Percentiles rank a stretch among this genome's conserved stretches.
These are phyloP conservation scores for Rhyacophila evoluta DNA, from an alignment of 2,888 invertebrate species.

Conservation along the genomic window DNA sequence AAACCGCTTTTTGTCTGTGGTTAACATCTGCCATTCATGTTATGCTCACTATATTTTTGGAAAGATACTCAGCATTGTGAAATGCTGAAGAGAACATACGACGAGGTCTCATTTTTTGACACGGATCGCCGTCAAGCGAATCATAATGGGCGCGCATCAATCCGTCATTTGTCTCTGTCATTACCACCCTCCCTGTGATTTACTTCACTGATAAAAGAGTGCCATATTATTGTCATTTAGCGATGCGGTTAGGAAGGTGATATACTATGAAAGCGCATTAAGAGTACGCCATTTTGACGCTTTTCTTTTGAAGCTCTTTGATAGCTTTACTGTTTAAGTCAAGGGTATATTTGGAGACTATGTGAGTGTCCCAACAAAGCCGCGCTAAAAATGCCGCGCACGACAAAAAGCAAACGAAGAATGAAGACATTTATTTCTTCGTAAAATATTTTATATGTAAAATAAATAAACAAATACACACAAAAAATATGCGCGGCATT, in stretches of 20 bases:
- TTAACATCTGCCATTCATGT: not conserved
- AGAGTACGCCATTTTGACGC: too few relatives aligned
- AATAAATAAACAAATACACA: too few relatives aligned
- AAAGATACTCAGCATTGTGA: not conserved
- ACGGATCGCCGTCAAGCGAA: constrained; percentile 5
- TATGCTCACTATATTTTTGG: not conserved
- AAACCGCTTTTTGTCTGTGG: not conserved
- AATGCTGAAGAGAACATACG: not conserved
- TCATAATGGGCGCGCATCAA: constrained; percentile 25
- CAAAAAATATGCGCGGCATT: too few relatives aligned
- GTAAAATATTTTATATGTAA: too few relatives aligned
- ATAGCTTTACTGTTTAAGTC: too few relatives aligned
- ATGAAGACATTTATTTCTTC: too few relatives aligned
- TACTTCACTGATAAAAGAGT: not conserved
- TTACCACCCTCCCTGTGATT: constrained; percentile 16
- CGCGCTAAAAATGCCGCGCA: too few relatives aligned
- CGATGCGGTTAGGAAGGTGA: not conserved
- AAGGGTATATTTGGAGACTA: too few relatives aligned
- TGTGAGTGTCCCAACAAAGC: too few relatives aligned
- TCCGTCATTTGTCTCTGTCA: constrained; percentile 29
- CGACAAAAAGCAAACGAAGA: too few relatives aligned
- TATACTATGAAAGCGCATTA: not conserved
- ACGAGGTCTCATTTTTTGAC: not conserved
- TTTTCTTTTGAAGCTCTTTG: too few relatives aligned
- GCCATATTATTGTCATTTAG: constrained; percentile 1